Base-by-base conservation (phyloP, 1,140 invertebrate species). In the Mya arenaria region DNA sequence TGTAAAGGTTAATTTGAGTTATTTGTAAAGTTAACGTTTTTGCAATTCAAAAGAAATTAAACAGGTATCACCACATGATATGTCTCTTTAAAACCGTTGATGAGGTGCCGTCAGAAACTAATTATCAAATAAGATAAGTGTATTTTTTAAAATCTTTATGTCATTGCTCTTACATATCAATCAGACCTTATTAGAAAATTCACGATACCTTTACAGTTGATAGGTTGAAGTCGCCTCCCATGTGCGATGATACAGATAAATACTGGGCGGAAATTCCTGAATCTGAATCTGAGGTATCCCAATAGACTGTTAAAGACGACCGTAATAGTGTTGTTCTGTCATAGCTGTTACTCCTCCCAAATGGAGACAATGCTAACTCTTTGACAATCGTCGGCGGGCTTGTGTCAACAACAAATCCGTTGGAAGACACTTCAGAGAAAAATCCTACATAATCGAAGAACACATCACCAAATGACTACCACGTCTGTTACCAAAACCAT, bases 341-440 rank as follows among this genome's bases (percentile, higher is more conserved):
- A n/a, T n/a, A 2, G 32, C 5, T 74, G 28, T 34, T 66, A 74
- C n/a, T 36, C 48, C 39, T 66, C 36, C 82, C 4, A 68, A 69
- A 55, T 17, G 58, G 37, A n/a, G 82, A 58, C 36, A 74, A 58
- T 2, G 25, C 34, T 4, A 77, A 55, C 25, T 34, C 58, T n/a
- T 6, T 10, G 2, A 13, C 48, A 30, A 79, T 58, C 8, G n/a
- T 15, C 13, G 82, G 82, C 1, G 65, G 32, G 1, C 75, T 65
- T 3, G 65, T 56, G 41, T 84, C 82, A 25, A 84, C 37, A 15
- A 62, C 48, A 23, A 84, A 79, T 23, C 82, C 82, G 39, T 84
- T 84, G 15, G 82, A 84, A 36, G 69, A 36, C 13, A 63, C 23
- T 39, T 84, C 75, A n/a, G 52, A 37, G 52, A 62, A 79, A 25